A percentile compares a stretch with the other conserved stretches of the same genome.
Conservation (phyloP, 2,113 vertebrate species). For the Sphaerodactylus townsendi region DNA sequence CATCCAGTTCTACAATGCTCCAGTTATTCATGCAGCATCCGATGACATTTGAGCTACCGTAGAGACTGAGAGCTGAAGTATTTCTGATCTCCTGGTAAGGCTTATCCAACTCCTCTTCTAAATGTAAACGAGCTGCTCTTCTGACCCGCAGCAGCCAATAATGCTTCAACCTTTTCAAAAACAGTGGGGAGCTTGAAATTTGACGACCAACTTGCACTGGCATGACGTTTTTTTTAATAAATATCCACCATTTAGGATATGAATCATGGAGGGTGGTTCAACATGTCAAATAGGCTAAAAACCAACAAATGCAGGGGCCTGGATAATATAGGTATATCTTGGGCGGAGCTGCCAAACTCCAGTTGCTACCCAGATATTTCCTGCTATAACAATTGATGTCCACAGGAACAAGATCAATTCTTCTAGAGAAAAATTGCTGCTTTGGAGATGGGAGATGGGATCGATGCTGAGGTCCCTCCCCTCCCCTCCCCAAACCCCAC, state of each 20-base stretch:
- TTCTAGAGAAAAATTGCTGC: too few relatives aligned
- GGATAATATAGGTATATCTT: neutral
- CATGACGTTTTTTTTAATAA: neutral
- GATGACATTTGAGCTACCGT: slow-evolving; percentile 46
- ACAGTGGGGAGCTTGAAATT: neutral
- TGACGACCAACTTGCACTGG: neutral
- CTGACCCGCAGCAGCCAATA: neutral
- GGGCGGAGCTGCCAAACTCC: neutral
- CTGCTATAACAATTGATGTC: too few relatives aligned
- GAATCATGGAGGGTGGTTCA: neutral
- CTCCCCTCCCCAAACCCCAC: too few relatives aligned
- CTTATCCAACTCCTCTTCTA: slow-evolving; percentile 26
- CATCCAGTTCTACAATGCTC: slow-evolving; percentile 4
- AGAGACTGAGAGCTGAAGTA: slow-evolving; percentile 40
- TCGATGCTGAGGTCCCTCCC: too few relatives aligned
- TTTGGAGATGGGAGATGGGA: too few relatives aligned
- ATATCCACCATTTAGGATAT: neutral
- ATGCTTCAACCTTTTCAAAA: neutral
- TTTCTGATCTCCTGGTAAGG: slow-evolving; percentile 47
- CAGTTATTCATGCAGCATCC: slow-evolving; percentile 41
- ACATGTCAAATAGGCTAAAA: neutral
- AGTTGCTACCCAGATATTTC: neutral
- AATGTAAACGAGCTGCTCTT: neutral
- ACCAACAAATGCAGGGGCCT: neutral
- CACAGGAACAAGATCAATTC: too few relatives aligned